These are phyloP conservation scores for Cossypha dichroa DNA, from an alignment of 2,797 vertebrate species.

Conservation along the genomic window DNA sequence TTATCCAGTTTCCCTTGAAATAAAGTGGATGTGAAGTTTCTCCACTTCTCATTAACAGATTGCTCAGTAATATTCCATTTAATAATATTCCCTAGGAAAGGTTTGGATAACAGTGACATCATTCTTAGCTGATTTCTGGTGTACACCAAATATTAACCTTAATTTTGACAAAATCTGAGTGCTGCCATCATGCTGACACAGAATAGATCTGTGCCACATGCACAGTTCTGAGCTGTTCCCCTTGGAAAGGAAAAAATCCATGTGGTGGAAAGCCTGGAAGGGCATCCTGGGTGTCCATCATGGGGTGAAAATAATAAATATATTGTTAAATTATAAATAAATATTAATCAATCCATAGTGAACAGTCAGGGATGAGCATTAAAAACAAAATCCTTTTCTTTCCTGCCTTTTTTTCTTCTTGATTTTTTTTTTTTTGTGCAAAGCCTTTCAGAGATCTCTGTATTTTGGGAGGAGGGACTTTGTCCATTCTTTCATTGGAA, in stretches of 20 bases:
- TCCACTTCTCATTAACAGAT: neutral
- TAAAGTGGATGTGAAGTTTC: neutral
- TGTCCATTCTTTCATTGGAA: rapidly evolving
- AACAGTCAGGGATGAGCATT: neutral
- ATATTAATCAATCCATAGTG: neutral
- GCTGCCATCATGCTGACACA: neutral
- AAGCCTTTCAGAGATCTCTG: neutral
- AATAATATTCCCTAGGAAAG: neutral
- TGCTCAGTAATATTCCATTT: neutral
- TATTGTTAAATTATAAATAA: neutral
- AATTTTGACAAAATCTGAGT: neutral
- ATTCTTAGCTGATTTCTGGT: neutral
- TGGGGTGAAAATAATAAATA: neutral
- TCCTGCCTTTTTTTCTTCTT: neutral
- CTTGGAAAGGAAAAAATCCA: neutral
- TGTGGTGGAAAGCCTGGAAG: neutral
- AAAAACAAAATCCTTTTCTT: neutral
- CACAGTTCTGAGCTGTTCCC: neutral
- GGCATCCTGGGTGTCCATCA: neutral
- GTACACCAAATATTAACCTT: neutral
- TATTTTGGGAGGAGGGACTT: neutral
- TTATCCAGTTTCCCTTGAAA: neutral
- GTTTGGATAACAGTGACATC: neutral
- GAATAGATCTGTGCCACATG: neutral
- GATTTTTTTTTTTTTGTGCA: neutral